A percentile compares a stretch with the other conserved stretches of the same genome.
Evolutionary conservation across 2,888 invertebrate genomes (phyloP).

Genomic region (Diloba caeruleocephala): DNA sequence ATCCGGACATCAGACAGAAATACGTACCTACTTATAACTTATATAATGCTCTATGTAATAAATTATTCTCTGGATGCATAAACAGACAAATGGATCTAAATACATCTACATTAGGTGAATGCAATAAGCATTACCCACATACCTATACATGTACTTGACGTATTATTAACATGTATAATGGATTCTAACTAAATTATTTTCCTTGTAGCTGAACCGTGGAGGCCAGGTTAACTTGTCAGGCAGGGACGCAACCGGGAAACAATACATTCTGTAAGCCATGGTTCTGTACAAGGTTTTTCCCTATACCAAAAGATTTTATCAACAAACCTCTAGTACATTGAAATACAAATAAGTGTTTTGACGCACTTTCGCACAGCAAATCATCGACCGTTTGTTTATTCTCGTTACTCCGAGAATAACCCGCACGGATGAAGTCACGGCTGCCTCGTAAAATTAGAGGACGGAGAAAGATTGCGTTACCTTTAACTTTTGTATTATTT

Average conservation of each 20-base stretch:
- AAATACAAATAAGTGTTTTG: slow-evolving; percentile 22
- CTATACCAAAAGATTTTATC: slow-evolving; percentile 15
- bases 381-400: slow-evolving; percentile 57
- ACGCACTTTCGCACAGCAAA: slow-evolving; percentile 42
- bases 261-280: slow-evolving; percentile 10
- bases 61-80: too few relatives aligned
- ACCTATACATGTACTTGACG: too few relatives aligned
- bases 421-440: slow-evolving; percentile 62
- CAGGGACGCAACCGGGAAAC: slow-evolving; percentile 1
- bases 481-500: slow-evolving; percentile 19
- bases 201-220: slow-evolving; percentile 14
- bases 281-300: slow-evolving; percentile 35
- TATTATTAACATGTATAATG: too few relatives aligned
- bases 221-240: background rate
- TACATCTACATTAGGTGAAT: too few relatives aligned
- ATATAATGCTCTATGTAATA: too few relatives aligned
- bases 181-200: slow-evolving; percentile 3
- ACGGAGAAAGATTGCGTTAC: slow-evolving; percentile 42
- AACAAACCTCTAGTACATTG: slow-evolving; percentile 29
- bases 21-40: too few relatives aligned
- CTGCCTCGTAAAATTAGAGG: slow-evolving; percentile 55
- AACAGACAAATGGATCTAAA: too few relatives aligned
- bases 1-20: too few relatives aligned
- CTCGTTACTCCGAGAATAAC: slow-evolving; percentile 64
- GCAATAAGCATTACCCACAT: too few relatives aligned